Percentiles rank a stretch among this genome's conserved stretches.
phyloP scores from a whole-genome alignment of 2,113 vertebrate genomes.

The Potamarius usumacintae region DNA sequence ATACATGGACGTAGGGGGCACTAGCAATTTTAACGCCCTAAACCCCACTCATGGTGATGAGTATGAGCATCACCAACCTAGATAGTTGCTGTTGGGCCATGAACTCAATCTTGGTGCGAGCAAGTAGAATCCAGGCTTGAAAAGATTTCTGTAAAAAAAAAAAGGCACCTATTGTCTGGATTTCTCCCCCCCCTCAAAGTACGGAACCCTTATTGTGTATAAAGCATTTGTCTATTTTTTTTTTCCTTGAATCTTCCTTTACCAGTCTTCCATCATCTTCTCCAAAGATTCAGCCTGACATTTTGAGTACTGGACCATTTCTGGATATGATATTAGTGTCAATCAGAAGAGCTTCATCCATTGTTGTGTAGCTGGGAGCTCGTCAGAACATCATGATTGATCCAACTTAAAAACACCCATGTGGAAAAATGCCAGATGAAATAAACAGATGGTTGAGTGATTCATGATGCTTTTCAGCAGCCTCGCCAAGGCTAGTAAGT shows the following conservation, averaged over 20 bases:
- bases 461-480: slow-evolving; percentile 13
- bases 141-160: background rate
- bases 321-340: slow-evolving; percentile 14
- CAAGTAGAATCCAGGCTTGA: background rate
- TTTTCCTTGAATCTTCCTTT: slow-evolving; percentile 3
- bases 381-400: slow-evolving; percentile 11
- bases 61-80: background rate
- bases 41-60: too few relatives aligned
- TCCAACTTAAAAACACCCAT: slow-evolving; percentile 2
- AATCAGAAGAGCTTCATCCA: background rate
- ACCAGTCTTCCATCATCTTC: background rate
- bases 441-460: slow-evolving; percentile 12
- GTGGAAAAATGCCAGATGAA: slow-evolving; percentile 2
- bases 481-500: background rate
- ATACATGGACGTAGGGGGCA: too few relatives aligned
- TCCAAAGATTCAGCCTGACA: background rate
- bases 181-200: background rate
- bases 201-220: background rate
- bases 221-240: background rate
- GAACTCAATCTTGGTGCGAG: background rate
- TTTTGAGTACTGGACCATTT: slow-evolving; percentile 21
- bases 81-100: background rate
- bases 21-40: too few relatives aligned
- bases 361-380: slow-evolving; percentile 1
- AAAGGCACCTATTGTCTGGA: too few relatives aligned